Conservation (phyloP, 2,888 invertebrate genomes). For the Tigriopus californicus region DNA sequence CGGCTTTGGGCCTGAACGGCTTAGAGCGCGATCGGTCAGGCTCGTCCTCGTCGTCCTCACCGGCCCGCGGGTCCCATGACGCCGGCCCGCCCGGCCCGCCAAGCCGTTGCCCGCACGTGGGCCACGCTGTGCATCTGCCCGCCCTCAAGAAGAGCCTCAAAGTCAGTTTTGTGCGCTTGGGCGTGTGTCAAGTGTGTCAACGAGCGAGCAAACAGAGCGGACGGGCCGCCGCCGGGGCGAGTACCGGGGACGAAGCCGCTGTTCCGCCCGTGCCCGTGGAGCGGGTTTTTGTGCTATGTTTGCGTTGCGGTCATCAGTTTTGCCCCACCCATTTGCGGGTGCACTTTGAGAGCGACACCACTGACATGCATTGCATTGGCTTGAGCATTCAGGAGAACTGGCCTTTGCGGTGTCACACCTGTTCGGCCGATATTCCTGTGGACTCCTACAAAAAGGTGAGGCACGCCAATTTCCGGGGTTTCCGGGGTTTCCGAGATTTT, state of each 20-base stretch:
- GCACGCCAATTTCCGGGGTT: too few species aligned
- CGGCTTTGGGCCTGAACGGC: too few species aligned
- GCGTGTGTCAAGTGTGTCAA: slow-evolving; percentile 38
- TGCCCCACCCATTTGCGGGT: slow-evolving; percentile 57
- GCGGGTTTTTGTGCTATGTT: slow-evolving; percentile 47
- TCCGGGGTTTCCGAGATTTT: too few species aligned
- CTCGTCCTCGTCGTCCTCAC: too few species aligned
- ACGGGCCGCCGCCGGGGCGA: too few species aligned
- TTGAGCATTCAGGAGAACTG: neutral
- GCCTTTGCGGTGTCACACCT: slow-evolving; percentile 43
- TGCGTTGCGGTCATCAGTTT: slow-evolving; percentile 55
- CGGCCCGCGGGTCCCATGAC: too few species aligned
- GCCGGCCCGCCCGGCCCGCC: too few species aligned
- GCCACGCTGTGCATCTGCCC: slow-evolving; percentile 44
- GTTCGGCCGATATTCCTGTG: slow-evolving; percentile 42
- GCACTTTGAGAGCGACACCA: slow-evolving; percentile 53
- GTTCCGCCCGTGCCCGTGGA: neutral
- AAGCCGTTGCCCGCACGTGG: slow-evolving; percentile 27
- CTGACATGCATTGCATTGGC: slow-evolving; percentile 41
- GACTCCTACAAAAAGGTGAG: slow-evolving; percentile 41
- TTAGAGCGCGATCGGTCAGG: too few species aligned
- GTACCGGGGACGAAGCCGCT: neutral
- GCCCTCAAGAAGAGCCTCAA: slow-evolving; percentile 40
- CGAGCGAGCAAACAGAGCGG: neutral
- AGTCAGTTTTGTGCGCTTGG: slow-evolving; percentile 31